Evolutionary conservation across 1,140 invertebrate genomes (phyloP), one percentile per base, ranked within the genome.

Genomic region (Tribolium madens): DNA sequence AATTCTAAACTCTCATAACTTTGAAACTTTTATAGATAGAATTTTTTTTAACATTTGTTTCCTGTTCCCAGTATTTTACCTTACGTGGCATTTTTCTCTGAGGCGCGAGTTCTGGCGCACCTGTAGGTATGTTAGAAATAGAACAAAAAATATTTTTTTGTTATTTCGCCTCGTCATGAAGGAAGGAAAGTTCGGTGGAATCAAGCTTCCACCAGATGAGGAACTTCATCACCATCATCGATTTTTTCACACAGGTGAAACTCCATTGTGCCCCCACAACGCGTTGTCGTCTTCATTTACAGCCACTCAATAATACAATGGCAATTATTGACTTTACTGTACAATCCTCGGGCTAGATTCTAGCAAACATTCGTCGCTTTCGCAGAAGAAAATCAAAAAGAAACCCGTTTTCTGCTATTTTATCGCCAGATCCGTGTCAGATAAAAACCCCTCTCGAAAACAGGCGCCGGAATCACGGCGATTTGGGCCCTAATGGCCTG

Each of bases 261-360:
- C 46, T 47, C 46, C 46, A 47, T 47, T 47, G 9, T 47, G 9
- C 3, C 10, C 10, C 5, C 10, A 10, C 2, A 50, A 15, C 5
- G 15, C 48, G 36, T 9, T 42, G 48, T 50, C 48, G 12, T 50
- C 13, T 50, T 50, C 48, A 50, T 50, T 50, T 50, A 50, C 48
- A 50, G 12, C 48, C 48, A 17, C 48, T 17, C 36, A 42, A 42
- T 42, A 50, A 50, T 14, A 50, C 48, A 50, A 50, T 50, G 13
- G 48, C 48, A 50, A 50, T 50, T 50, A 50, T 50, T 50, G 48
- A 50, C 48, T 50, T 50, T 50, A 50, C 48, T 50, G 48, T 50
- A 50, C 13, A 50, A 50, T 57, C 52, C 17, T 7, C 15, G 52
- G 18, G 52, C 52, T 21, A 57, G 17, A 52, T 52, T 15, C n/a